Conservation (phyloP, 2,888 invertebrate species). For the Kryphioiulus occultus region DNA sequence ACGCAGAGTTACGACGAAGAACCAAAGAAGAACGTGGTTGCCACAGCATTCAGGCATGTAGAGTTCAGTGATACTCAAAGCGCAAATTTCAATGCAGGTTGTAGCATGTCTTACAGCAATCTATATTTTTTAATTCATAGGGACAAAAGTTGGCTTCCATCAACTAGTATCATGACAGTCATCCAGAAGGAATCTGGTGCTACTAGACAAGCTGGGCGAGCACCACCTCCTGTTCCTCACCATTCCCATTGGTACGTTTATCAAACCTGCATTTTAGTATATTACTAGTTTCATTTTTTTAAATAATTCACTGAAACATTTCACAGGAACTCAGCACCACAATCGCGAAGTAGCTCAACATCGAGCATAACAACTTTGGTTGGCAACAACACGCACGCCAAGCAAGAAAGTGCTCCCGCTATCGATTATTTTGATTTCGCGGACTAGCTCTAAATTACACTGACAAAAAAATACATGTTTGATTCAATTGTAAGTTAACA, state of each 20-base stretch:
- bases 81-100: no score
- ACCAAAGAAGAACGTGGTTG: conserved; percentile 94
- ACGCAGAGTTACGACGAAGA: conserved; percentile 94
- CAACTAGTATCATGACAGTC: conserved; percentile 82
- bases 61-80: not conserved
- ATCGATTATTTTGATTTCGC: conserved; percentile 55
- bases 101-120: not conserved
- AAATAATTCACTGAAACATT: not conserved
- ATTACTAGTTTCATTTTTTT: not conserved
- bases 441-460: conserved; percentile 33
- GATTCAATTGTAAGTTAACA: not conserved
- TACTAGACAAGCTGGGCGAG: conserved; percentile 64
- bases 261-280: not conserved
- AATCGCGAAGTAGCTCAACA: conserved; percentile 1
- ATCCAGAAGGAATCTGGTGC: conserved; percentile 81
- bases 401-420: conserved; percentile 45
- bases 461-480: not conserved
- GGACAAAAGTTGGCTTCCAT: conserved; percentile 84
- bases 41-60: conserved; percentile 77
- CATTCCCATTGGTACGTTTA: conserved; percentile 18
- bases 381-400: conserved; percentile 24
- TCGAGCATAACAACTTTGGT: conserved; percentile 39
- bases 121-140: conserved; percentile 54
- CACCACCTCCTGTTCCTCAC: conserved; percentile 48
- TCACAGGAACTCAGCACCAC: not conserved